These are phyloP conservation scores for Pycnonotus jocosus DNA, from an alignment of 2,113 vertebrate genomes.

Conservation along the genomic window DNA sequence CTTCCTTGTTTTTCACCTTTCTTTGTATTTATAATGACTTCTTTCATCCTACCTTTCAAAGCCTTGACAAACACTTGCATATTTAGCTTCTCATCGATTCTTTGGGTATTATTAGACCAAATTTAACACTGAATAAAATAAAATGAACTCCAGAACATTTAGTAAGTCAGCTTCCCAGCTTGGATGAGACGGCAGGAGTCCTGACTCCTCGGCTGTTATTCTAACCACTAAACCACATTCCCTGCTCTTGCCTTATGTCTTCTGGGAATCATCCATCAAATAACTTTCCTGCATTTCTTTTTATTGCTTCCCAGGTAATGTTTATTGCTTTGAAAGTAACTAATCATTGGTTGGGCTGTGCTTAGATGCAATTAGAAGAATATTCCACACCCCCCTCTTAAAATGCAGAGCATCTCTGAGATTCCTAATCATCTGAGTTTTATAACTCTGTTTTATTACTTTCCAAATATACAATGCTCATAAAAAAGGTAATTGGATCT, in stretches of 20 bases:
- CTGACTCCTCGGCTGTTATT: neutral
- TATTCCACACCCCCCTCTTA: conserved; percentile 32
- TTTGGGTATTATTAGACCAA: conserved; percentile 1
- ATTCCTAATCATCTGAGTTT: conserved; percentile 64
- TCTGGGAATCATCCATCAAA: conserved; percentile 52
- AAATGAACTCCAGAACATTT: neutral
- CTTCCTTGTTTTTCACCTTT: neutral
- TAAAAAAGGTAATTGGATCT: conserved; percentile 67
- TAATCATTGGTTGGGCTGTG: conserved; percentile 42
- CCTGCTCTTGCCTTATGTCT: conserved; percentile 21
- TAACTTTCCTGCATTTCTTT: conserved; percentile 53
- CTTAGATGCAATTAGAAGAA: conserved; percentile 56
- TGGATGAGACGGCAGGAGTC: conserved; percentile 4
- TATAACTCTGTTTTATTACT: conserved; percentile 67
- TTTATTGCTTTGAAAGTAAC: conserved; percentile 65
- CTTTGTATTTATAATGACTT: neutral
- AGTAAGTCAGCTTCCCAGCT: conserved; percentile 7
- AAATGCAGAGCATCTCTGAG: conserved; percentile 59
- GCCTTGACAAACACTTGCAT: neutral
- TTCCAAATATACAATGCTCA: conserved; percentile 62
- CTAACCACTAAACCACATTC: conserved; percentile 36
- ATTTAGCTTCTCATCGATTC: neutral
- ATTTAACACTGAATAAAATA: neutral
- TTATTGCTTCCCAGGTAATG: conserved; percentile 68
- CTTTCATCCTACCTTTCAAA: conserved; percentile 1